A percentile compares a stretch with the other conserved stretches of the same genome.
These are phyloP conservation scores for Forficula auricularia DNA, from an alignment of 1,140 invertebrate species.

Conservation along the genomic window DNA sequence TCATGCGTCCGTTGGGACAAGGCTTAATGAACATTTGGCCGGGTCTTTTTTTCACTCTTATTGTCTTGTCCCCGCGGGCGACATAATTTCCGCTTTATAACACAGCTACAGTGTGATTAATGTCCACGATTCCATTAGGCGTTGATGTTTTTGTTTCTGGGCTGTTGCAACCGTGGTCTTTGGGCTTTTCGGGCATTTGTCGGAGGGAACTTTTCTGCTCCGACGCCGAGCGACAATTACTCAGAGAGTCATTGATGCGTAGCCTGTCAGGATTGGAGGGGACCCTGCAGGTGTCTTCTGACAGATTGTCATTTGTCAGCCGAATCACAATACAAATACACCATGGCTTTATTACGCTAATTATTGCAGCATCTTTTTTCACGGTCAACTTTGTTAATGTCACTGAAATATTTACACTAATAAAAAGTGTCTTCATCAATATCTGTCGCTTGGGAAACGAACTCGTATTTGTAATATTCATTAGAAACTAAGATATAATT, in stretches of 20 bases:
- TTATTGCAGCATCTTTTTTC: constrained; percentile 5
- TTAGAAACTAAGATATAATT: no score
- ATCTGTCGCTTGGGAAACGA: no score
- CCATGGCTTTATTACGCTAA: constrained; percentile 7
- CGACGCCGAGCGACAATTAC: constrained; percentile 1
- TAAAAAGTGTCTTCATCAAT: no score
- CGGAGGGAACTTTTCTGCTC: no score
- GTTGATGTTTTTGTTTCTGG: constrained; percentile 22
- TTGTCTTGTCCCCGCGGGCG: constrained; percentile 20
- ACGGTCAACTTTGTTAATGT: no score
- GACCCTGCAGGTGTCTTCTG: constrained; percentile 3
- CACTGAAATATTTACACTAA: no score
- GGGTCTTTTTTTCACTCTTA: constrained; percentile 10
- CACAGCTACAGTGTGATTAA: constrained; percentile 21
- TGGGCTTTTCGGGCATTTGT: no score
- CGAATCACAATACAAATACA: neutral
- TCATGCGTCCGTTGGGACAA: constrained; percentile 8
- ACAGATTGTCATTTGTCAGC: constrained; percentile 7
- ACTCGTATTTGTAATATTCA: no score
- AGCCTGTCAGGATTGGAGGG: constrained; percentile 1
- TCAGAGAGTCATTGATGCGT: constrained; percentile 4
- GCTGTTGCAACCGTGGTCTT: no score
- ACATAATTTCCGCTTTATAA: constrained; percentile 25
- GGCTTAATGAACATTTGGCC: constrained; percentile 10
- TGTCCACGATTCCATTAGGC: constrained; percentile 23